Evolutionary conservation across 2,888 invertebrate genomes (phyloP), one percentile per base, ranked within the genome.

Genomic region (Trisateles emortualis): DNA sequence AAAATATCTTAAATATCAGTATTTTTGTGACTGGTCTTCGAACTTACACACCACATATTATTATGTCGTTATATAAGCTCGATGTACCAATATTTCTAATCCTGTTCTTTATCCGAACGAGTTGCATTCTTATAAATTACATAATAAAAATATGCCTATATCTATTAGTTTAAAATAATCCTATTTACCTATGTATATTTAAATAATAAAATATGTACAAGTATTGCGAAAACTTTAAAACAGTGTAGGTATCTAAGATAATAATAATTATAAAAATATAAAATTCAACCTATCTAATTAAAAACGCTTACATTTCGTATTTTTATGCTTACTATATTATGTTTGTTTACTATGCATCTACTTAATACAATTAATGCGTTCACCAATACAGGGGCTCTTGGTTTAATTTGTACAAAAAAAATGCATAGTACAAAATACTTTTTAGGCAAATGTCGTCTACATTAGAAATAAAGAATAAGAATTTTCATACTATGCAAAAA

Each of bases 141-240:
- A 19, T 67, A 57, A 11, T 19, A 39, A 42, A 40, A 55, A 61
- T 55, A 52, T 45, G 52, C 51, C 56, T 50, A 49, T 43, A 53
- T 36, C 56, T 49, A 58, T 57, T 53, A 29, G 32, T 49, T 63
- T 52, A 32, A 48, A 43, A 35, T 42, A n/a, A n/a, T n/a, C n/a
- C n/a, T 52, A 38, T 14, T 42, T 43, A 46, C 35, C 45, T 51
- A 55, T 29, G 26, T 51, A 55, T 29, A 22, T 45, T 55, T 53
- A 63, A 58, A 63, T 64, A 69, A 67, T 52, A 67, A 66, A 52
- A 48, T 69, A 67, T 71, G 59, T 72, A 72, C 69, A 69, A 61
- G 50, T 66, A 72, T 64, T 61, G 58, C 64, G 54, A 56, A 39
- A 58, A 41, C 60, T 58, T 59, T 43, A 46, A 69, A 60, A 60